A percentile compares a stretch with the other conserved stretches of the same genome.
Conservation (phyloP, 2,888 invertebrate genomes). For the Lithophane ornitopus region DNA sequence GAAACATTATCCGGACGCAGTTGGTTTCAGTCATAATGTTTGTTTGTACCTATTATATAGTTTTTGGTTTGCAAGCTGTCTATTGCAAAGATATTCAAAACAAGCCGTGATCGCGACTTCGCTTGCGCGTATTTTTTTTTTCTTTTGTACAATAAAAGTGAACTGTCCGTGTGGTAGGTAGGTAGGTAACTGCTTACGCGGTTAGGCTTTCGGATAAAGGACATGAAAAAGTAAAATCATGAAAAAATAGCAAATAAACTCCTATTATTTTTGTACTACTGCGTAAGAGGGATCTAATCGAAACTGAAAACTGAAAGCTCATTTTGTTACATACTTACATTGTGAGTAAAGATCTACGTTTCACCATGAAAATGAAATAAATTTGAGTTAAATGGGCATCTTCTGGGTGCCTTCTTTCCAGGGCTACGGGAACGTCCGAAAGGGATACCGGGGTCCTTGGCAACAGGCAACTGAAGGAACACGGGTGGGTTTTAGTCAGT, state of each 20-base stretch:
- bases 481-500: too few species aligned
- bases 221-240: neutral
- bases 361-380: slow-evolving; percentile 19
- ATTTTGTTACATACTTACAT: neutral
- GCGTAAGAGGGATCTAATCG: too few species aligned
- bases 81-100: neutral
- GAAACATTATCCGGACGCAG: slow-evolving; percentile 76
- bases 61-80: slow-evolving; percentile 27
- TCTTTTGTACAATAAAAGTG: neutral
- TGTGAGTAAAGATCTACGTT: neutral
- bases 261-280: neutral
- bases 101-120: neutral
- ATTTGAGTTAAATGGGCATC: neutral
- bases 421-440: too few species aligned
- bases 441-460: too few species aligned
- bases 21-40: slow-evolving; percentile 60
- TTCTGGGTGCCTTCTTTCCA: too few species aligned
- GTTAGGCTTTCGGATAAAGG: neutral
- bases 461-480: too few species aligned
- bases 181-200: too few species aligned
- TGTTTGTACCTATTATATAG: slow-evolving; percentile 38
- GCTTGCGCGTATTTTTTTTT: too few species aligned
- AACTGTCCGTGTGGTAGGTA: neutral
- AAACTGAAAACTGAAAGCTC: neutral
- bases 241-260: neutral